phyloP scores from a whole-genome alignment of 2,113 vertebrate species.

The Thalassoma bifasciatum region DNA sequence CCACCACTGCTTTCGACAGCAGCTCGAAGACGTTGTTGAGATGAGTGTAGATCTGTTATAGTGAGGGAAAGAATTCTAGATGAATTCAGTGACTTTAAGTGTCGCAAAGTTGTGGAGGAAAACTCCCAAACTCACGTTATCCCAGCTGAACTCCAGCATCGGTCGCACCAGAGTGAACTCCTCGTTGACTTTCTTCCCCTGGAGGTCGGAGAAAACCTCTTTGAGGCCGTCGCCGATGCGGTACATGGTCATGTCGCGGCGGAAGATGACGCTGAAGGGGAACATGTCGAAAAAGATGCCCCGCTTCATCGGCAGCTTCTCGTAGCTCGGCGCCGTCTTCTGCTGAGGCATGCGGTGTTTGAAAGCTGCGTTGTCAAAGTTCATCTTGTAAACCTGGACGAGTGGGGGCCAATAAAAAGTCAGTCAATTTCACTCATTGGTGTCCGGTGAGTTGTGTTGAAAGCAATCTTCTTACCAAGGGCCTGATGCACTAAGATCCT shows the following conservation, averaged over 20 bases:
- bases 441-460: no score
- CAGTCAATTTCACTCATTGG: no score
- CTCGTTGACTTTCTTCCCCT: conserved; percentile 84
- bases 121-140: conserved; percentile 72
- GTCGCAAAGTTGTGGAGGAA: neutral
- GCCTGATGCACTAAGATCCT: no score
- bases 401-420: neutral
- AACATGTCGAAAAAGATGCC: conserved; percentile 86
- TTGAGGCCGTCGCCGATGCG: conserved; percentile 81
- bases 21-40: conserved; percentile 84
- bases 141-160: conserved; percentile 86
- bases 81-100: no score
- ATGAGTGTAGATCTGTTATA: conserved; percentile 84
- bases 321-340: conserved; percentile 82
- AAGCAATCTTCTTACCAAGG: no score
- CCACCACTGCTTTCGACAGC: conserved; percentile 80
- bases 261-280: conserved; percentile 83
- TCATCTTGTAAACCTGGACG: conserved; percentile 83
- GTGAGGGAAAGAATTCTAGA: no score
- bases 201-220: conserved; percentile 83
- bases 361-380: conserved; percentile 85
- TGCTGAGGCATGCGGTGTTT: conserved; percentile 83
- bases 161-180: conserved; percentile 83
- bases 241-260: conserved; percentile 84
- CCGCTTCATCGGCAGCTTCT: conserved; percentile 84